Evolutionary conservation across 2,797 vertebrate genomes (phyloP), one percentile per base, ranked within the genome.

Genomic region (Agapornis canus): DNA sequence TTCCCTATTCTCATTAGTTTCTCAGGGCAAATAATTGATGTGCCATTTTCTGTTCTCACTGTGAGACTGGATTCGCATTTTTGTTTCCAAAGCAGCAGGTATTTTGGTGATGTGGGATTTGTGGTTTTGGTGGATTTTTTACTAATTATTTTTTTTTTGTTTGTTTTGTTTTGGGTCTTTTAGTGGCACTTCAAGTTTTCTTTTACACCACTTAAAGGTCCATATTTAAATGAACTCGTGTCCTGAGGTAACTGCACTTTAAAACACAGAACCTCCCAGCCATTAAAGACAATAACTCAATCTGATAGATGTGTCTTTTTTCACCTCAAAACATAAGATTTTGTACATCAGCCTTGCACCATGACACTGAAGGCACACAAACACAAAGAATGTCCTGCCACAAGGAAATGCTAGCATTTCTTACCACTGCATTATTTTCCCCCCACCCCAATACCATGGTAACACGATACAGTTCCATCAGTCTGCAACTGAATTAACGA

Each of bases 21-120:
- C 90, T 94, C 84, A 93, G 91, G 90, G 83, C 63, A 86, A 95
- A 89, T 93, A 95, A 96, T 80, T 92, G 86, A 95, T 94, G 82
- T 94, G 79, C 80, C 85, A 60, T 86, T 93, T 95, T 76, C 89
- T 70, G 51, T 40, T 88, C 85, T 76, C 91, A 70, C 76, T 52
- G 43, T 32, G 51, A 91, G 79, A 64, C 57, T 48, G 57, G 49
- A 91, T 92, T 93, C 93, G 60, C 65, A 66, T 66, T 89, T 94
- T 35, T 63, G 40, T 48, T 79, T 87, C 60, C 32, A 59, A 73
- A 69, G 43, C 13, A 77, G 18, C 39, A 29, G 14, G 11, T 3
- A 64, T 48, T 54, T 31, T 47, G 23, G 31, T 20, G 10, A 25
- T 43, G 51, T 25, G 22, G 25, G 18, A 10, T 21, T 29, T 4